phyloP scores from a whole-genome alignment of 1,140 invertebrate species.

The Neodiprion lecontei region DNA sequence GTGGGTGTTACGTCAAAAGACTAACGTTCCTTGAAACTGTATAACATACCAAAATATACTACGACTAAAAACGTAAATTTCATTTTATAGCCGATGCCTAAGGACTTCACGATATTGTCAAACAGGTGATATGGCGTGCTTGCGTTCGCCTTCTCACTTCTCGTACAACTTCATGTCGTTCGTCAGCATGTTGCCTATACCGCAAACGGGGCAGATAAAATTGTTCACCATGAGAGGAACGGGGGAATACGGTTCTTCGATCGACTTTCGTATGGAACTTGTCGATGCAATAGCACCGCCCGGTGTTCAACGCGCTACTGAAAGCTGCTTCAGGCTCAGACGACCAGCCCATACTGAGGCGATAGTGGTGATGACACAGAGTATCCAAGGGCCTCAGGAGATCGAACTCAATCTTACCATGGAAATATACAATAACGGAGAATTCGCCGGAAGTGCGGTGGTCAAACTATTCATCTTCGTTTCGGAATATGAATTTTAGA shows the following conservation, averaged over 20 bases:
- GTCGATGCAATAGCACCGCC: constrained; percentile 67
- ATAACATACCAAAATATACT: background rate
- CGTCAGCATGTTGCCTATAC: constrained; percentile 81
- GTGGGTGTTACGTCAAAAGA: constrained; percentile 63
- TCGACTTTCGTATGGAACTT: constrained; percentile 79
- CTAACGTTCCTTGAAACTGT: background rate
- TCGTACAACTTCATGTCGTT: constrained; percentile 93
- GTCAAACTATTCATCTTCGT: constrained; percentile 87
- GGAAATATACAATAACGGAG: constrained; percentile 77
- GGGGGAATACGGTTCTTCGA: constrained; percentile 69
- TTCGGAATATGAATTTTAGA: constrained; percentile 82
- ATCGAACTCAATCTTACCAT: constrained; percentile 86
- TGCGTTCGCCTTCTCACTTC: constrained; percentile 79
- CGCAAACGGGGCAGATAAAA: constrained; percentile 71
- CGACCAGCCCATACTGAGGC: constrained; percentile 70
- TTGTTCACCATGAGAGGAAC: constrained; percentile 90
- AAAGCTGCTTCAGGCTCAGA: constrained; percentile 71
- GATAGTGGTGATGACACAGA: constrained; percentile 73
- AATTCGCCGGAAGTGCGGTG: constrained; percentile 79
- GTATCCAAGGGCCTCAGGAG: constrained; percentile 86
- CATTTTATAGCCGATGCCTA: constrained; percentile 80
- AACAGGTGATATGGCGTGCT: constrained; percentile 73
- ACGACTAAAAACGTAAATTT: constrained; percentile 18
- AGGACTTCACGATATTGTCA: constrained; percentile 72
- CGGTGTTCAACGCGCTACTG: constrained; percentile 67